These are phyloP conservation scores for Hippocampus abdominalis DNA, from an alignment of 2,113 vertebrate species.

Conservation along the genomic window DNA sequence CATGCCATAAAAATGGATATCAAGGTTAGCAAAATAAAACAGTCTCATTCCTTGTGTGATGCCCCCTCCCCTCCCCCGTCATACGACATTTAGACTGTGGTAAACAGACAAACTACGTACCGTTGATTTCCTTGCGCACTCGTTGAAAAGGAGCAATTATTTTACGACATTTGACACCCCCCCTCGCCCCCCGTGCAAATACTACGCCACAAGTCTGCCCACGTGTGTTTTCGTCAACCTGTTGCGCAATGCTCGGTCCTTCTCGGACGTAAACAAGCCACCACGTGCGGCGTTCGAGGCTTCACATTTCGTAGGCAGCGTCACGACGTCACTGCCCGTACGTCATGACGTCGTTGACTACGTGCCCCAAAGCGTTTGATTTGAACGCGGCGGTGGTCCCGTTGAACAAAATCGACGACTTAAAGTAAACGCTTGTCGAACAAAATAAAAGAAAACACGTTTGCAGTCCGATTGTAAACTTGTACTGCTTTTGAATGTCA, in stretches of 20 bases:
- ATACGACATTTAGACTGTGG: background rate
- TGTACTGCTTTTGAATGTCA: no score
- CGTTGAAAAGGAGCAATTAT: slow-evolving; percentile 17
- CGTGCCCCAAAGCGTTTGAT: background rate
- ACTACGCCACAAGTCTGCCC: no score
- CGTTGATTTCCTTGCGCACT: slow-evolving; percentile 15
- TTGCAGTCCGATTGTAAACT: no score
- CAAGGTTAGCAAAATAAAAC: background rate
- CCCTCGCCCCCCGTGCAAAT: background rate
- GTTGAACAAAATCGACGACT: background rate
- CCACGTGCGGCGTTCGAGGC: slow-evolving; percentile 64
- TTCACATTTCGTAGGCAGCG: slow-evolving; percentile 33
- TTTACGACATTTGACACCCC: slow-evolving; percentile 16
- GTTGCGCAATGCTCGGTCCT: background rate
- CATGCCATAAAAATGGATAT: background rate
- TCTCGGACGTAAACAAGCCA: slow-evolving; percentile 71
- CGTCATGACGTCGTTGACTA: slow-evolving; percentile 10
- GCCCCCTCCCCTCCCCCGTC: background rate
- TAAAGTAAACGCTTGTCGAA: background rate
- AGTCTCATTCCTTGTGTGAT: background rate
- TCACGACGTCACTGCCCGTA: slow-evolving; percentile 26
- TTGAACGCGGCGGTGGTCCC: no score
- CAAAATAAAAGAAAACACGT: background rate
- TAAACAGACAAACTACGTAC: slow-evolving; percentile 30
- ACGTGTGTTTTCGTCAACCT: background rate